Percentiles rank a stretch among this genome's conserved stretches.
phyloP scores from a whole-genome alignment of 2,888 invertebrate species.

The Himalopsyche japonica region DNA sequence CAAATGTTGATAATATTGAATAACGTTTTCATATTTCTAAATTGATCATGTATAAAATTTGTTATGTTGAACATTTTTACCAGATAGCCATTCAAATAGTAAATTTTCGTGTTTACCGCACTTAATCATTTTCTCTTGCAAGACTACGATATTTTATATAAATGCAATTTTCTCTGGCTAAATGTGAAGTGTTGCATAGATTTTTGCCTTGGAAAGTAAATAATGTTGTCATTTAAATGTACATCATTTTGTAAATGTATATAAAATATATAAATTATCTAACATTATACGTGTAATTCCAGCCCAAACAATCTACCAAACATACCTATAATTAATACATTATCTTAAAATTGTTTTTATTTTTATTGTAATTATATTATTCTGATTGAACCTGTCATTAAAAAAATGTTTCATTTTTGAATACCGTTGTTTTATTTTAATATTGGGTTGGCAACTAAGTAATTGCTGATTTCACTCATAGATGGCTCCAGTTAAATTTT shows the following conservation, averaged over 20 bases:
- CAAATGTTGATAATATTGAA: too few species aligned
- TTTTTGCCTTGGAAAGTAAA: slow-evolving; percentile 16
- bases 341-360: slow-evolving; percentile 28
- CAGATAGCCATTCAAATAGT: too few species aligned
- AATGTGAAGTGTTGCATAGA: slow-evolving; percentile 13
- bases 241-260: slow-evolving; percentile 24
- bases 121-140: too few species aligned
- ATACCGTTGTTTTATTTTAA: background rate
- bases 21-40: too few species aligned
- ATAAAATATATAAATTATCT: background rate
- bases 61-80: too few species aligned
- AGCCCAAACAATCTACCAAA: slow-evolving; percentile 33
- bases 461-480: too few species aligned
- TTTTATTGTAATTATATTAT: slow-evolving; percentile 20
- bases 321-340: slow-evolving; percentile 27
- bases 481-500: too few species aligned
- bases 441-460: too few species aligned
- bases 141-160: too few species aligned
- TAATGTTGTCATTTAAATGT: slow-evolving; percentile 23
- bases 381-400: slow-evolving; percentile 29
- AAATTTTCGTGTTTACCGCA: too few species aligned
- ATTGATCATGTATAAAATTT: too few species aligned
- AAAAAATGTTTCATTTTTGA: slow-evolving; percentile 36
- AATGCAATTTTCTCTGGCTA: background rate
- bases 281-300: background rate